Base-by-base conservation (phyloP, 2,888 invertebrate species). In the Drosophila koepferae region DNA sequence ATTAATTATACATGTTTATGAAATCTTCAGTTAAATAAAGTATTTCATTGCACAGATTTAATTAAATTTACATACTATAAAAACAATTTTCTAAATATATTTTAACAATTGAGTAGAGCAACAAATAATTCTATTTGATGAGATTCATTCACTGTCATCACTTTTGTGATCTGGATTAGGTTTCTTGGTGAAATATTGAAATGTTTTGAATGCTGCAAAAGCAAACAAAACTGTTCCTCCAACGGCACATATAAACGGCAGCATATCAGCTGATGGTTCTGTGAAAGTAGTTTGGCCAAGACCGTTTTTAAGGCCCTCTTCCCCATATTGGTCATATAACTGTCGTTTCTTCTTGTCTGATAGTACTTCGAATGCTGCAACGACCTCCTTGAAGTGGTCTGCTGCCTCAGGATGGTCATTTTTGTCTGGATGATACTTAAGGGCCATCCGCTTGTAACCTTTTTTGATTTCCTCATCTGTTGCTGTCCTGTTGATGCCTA, bases 201-300 rank as follows among this genome's bases (percentile, higher is more conserved):
- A 84, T 1, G 84, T 82, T 54, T 88, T 84, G 16, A 72, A 88
- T 2, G 88, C 88, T 2, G 71, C 88, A 53, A 80, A 84, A 0
- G 84, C 86, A 54, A 84, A 84, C 28, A 84, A 51, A 40, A 84
- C 77, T 0, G 84, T 81, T n/a, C 84, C 84, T 1, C 86, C 88
- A 41, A 84, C 81, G 7, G 77, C 84, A 31, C 74, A 74, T 68
- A 84, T 77, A 41, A 84, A 88, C 1, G 88, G 84, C 18, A 82
- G 10, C 83, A 88, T 82, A 18, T 84, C 88, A 2, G 83, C 34
- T 6, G 88, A 43, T 18, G 86, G 64, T 46, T 80, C 71, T 10
- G 34, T 60, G 8, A 41, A 67, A 41, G 51, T 63, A 12, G 54
- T 10, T 31, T 64, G 34, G 4, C 65, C 65, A 20, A 28, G 38